Base-by-base conservation (phyloP, 2,888 invertebrate species). In the Shargacucullia verbasci region DNA sequence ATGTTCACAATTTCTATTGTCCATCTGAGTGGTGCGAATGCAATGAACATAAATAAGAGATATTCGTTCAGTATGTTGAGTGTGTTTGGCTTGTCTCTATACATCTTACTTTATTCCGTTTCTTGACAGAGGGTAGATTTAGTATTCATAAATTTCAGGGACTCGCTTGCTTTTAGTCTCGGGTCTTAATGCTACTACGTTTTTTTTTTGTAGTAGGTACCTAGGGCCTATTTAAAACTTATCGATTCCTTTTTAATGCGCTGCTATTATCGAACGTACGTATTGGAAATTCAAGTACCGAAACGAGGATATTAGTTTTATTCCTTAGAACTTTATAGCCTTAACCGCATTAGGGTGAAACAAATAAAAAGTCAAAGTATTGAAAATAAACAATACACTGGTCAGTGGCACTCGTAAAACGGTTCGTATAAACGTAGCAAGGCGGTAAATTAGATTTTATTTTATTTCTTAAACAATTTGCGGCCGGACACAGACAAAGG, bases 381-480 rank as follows among this genome's bases (percentile, higher is more conserved):
- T 86, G 88, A 84, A 85, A 85, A 85, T 84, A 88, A 88, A 89
- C 87, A 89, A 88, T 86, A 82, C 81, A 79, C 84, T 82, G 86
- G 82, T 86, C 86, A 84, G 85, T 84, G 78, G 82, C 83, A 85
- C 89, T 90, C 90, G 86, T 90, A 90, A 90, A 90, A 87, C 84
- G 82, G 85, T 89, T 86, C 86, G 86, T 84, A 89, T 91, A 90
- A 91, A 92, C 86, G 91, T 89, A 91, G 85, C 81, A 90, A 87
- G 83, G 87, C 90, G 89, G 89, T 90, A 92, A 92, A 92, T 93
- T 93, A 91, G 90, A 92, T 91, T 92, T 91, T 90, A 91, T 91
- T 92, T 92, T 92, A 92, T 92, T 93, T 91, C 92, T 92, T 92
- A 88, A 92, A 93, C 91, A 92, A 91, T 92, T 91, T 92, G 92